Percentiles rank a stretch among this genome's conserved stretches.
phyloP scores from a whole-genome alignment of 2,888 invertebrate species.

The Alviniconcha strummeri region DNA sequence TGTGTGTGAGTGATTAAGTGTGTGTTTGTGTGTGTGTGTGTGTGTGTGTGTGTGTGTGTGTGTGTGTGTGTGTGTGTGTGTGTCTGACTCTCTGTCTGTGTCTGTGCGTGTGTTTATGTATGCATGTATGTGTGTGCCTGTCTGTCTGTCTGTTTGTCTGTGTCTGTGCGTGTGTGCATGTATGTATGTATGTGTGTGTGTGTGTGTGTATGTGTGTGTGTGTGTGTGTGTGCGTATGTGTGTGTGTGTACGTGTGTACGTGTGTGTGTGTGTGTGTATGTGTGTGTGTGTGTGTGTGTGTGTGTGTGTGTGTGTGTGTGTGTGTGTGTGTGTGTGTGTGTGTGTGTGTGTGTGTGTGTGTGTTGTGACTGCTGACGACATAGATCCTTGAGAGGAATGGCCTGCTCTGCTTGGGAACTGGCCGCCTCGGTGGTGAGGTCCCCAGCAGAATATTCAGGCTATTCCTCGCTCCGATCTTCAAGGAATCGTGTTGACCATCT shows the following conservation, averaged over 20 bases:
- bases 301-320: not conserved
- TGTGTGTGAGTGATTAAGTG: too few species aligned
- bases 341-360: not conserved
- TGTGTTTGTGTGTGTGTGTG: too few species aligned
- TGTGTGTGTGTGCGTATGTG: not conserved
- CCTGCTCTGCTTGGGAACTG: too few species aligned
- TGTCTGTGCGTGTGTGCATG: not conserved
- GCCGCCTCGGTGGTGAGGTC: too few species aligned
- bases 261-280: not conserved
- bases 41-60: too few species aligned
- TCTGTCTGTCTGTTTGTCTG: not conserved
- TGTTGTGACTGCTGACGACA: too few species aligned
- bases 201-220: not conserved
- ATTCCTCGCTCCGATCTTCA: too few species aligned
- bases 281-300: not conserved
- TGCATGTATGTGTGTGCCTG: not conserved
- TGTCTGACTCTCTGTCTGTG: not conserved
- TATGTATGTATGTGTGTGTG: not conserved
- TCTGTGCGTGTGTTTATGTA: not conserved
- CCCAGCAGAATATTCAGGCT: too few species aligned
- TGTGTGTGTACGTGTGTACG: slow-evolving; percentile 7
- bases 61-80: too few species aligned
- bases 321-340: slow-evolving; percentile 1
- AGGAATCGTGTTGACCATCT: too few species aligned
- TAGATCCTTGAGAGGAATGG: too few species aligned